These are phyloP conservation scores for Gari tellinella DNA, from an alignment of 2,888 invertebrate species.

Conservation along the genomic window DNA sequence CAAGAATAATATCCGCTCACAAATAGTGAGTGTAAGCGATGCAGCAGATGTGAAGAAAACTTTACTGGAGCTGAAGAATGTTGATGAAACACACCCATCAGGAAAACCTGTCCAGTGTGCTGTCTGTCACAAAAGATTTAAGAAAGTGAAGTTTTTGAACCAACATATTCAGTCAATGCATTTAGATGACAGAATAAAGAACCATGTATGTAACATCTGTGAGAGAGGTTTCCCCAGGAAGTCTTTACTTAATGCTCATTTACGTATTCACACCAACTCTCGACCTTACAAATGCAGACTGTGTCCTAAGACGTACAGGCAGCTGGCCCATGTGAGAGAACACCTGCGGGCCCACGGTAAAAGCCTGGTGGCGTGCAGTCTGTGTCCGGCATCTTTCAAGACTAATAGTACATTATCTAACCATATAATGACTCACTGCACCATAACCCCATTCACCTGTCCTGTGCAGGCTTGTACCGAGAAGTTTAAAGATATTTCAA, in stretches of 20 bases:
- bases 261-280: constrained; percentile 38
- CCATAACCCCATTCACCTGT: constrained; percentile 33
- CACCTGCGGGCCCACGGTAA: constrained; percentile 40
- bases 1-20: too few relatives aligned
- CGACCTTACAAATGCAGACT: constrained; percentile 45
- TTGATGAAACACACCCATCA: constrained; percentile 6
- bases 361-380: constrained; percentile 12
- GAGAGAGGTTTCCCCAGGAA: constrained; percentile 41
- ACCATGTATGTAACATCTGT: constrained; percentile 44
- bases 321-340: constrained; percentile 41
- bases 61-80: constrained; percentile 7
- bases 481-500: constrained; percentile 6
- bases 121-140: constrained; percentile 37
- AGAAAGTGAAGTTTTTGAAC: constrained; percentile 19
- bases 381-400: constrained; percentile 29
- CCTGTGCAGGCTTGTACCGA: constrained; percentile 14
- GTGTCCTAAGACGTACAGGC: constrained; percentile 39
- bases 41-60: not conserved
- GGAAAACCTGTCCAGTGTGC: constrained; percentile 29
- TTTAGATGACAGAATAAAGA: constrained; percentile 40
- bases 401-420: constrained; percentile 8
- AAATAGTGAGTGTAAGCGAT: not conserved
- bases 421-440: constrained; percentile 28
- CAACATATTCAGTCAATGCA: constrained; percentile 37
- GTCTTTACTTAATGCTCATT: constrained; percentile 34